Evolutionary conservation across 2,888 invertebrate genomes (phyloP), one percentile per base, ranked within the genome.

Genomic region (Eupithecia subumbrata): DNA sequence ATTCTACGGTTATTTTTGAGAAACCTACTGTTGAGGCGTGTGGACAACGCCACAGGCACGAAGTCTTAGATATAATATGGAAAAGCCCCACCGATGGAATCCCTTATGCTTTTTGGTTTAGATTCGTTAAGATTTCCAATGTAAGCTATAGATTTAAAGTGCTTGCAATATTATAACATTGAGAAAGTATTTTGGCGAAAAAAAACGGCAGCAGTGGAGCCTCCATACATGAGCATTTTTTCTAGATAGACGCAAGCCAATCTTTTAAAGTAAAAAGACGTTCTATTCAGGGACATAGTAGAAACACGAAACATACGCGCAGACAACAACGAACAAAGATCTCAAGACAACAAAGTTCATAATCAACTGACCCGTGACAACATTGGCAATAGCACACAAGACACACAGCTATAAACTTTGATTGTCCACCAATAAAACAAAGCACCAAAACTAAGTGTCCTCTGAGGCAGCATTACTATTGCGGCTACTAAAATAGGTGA

Each of bases 401-500:
- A 71, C 52, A 77, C 43, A 71, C 71, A 71, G 60, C 72, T 68
- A 78, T 76, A 78, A 72, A 73, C 73, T 74, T 76, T 72, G 71
- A 79, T 78, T 76, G 78, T 77, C 69, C 74, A 60, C 64, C 74
- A 70, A 73, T 76, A 76, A 77, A 77, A 73, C 74, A 72, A 56
- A 76, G 71, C 76, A 74, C 75, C 75, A 76, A 74, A 77, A 76
- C 78, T 76, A 76, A 79, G 77, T 79, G 76, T 77, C 67, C 75
- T 83, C 85, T 84, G 85, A 83, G 86, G 60, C 88, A 86, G 85
- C 84, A 85, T 86, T 86, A 87, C 86, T 84, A 86, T 84, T 86
- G 88, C 86, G 86, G 85, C 81, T 85, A 88, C 87, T 89, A 86
- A 90, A 91, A 84, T 88, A 82, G 86, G 86, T 90, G 85, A 88